These are phyloP conservation scores for Clarias gariepinus DNA, from an alignment of 2,113 vertebrate species.

Conservation along the genomic window DNA sequence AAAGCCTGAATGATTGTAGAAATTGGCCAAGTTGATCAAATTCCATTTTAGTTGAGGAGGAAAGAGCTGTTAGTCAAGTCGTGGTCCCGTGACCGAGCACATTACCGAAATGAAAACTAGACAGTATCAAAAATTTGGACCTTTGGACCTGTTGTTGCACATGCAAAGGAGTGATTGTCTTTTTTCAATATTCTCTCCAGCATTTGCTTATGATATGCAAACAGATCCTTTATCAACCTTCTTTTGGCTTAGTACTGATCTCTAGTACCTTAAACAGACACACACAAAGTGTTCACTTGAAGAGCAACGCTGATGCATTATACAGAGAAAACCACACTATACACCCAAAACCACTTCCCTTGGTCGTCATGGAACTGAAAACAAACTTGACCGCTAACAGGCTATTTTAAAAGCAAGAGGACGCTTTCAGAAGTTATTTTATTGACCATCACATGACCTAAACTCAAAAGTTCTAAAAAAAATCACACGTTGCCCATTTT, in stretches of 20 bases:
- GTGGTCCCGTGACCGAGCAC: too few relatives aligned
- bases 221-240: constrained; percentile 14
- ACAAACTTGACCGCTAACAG: not conserved
- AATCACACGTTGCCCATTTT: not conserved
- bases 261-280: not conserved
- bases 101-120: too few relatives aligned
- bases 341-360: constrained; percentile 20
- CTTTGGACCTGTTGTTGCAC: too few relatives aligned
- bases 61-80: too few relatives aligned
- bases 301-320: not conserved
- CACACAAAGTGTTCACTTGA: not conserved
- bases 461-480: not conserved
- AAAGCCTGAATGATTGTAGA: too few relatives aligned
- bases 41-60: too few relatives aligned
- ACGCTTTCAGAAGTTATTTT: not conserved
- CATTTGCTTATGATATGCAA: not conserved
- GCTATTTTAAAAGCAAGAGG: not conserved
- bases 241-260: constrained; percentile 33
- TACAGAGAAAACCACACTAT: constrained; percentile 15
- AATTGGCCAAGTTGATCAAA: too few relatives aligned
- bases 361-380: not conserved
- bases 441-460: not conserved
- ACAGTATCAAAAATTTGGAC: too few relatives aligned
- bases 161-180: not conserved
- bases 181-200: not conserved